These are phyloP conservation scores for Platycercus adscitus DNA, from an alignment of 2,113 vertebrate species.

Conservation along the genomic window DNA sequence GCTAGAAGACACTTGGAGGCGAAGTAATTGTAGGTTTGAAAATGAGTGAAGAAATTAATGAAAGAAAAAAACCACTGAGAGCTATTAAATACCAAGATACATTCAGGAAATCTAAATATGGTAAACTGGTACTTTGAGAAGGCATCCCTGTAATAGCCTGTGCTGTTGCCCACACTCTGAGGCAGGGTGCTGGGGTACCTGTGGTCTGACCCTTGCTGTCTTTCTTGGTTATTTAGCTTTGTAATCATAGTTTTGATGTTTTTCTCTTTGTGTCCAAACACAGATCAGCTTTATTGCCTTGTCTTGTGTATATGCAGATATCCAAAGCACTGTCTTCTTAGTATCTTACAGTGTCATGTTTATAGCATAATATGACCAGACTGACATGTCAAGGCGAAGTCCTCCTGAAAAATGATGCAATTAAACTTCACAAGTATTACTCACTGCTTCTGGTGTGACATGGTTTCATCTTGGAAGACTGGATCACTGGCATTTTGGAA, in stretches of 20 bases:
- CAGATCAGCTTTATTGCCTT: neutral
- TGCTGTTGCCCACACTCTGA: neutral
- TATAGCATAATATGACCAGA: neutral
- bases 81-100: neutral
- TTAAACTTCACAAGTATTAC: neutral
- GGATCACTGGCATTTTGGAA: neutral
- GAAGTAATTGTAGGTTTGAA: neutral
- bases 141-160: neutral
- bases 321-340: neutral
- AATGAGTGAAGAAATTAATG: neutral
- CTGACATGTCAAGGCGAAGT: neutral
- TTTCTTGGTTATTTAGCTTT: neutral
- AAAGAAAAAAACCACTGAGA: neutral
- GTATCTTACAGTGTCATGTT: neutral
- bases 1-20: neutral
- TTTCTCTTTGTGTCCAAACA: neutral
- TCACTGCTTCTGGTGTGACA: neutral
- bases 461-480: neutral
- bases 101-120: neutral
- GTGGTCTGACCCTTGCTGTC: neutral
- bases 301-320: neutral
- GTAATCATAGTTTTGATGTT: neutral
- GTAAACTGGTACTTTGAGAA: neutral
- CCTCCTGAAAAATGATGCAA: neutral
- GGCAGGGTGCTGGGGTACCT: neutral